Evolutionary conservation across 2,797 vertebrate genomes (phyloP).

Genomic region (Falco novaeseelandiae): DNA sequence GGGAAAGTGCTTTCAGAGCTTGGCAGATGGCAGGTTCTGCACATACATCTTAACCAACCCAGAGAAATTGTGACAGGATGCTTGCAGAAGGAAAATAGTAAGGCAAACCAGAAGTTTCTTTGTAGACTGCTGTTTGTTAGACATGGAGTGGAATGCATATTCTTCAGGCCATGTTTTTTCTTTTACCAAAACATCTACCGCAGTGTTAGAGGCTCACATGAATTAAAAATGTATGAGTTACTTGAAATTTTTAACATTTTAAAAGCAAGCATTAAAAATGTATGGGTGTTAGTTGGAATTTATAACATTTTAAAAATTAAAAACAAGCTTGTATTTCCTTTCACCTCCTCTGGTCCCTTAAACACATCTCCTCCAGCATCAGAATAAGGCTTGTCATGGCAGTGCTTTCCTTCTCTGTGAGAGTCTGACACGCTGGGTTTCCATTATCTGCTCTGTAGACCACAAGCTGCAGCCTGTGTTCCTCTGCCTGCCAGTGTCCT

Average conservation of each 20-base stretch:
- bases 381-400: constrained; percentile 24
- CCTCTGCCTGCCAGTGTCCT: not conserved
- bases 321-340: constrained; percentile 14
- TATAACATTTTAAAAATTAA: constrained; percentile 9
- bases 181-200: not conserved
- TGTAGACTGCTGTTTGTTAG: not conserved
- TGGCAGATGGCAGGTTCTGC: not conserved
- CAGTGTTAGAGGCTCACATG: not conserved
- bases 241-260: constrained; percentile 37
- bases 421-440: not conserved
- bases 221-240: constrained; percentile 22
- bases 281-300: constrained; percentile 10
- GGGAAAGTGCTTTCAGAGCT: not conserved
- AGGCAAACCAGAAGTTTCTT: not conserved
- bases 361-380: not conserved
- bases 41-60: not conserved
- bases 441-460: not conserved
- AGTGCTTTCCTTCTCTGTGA: not conserved
- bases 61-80: not conserved
- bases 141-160: not conserved
- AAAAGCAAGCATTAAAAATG: constrained; percentile 44
- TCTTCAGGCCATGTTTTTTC: not conserved
- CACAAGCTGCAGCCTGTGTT: not conserved
- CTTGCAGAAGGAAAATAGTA: not conserved
- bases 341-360: not conserved